phyloP scores from a whole-genome alignment of 2,888 invertebrate genomes.

The Ferdinandea cuprea region DNA sequence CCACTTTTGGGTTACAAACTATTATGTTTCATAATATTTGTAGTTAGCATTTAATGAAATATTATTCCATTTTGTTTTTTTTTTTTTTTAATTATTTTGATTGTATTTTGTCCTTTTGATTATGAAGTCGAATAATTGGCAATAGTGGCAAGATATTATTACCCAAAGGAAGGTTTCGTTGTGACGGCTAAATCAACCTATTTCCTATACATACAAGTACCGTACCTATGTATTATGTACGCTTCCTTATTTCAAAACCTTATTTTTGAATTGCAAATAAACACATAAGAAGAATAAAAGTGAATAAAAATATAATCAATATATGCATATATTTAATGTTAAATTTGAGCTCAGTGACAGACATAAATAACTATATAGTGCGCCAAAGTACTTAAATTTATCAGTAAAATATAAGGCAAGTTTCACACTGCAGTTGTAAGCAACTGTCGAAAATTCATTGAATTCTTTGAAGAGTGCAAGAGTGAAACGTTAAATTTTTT shows the following conservation, averaged over 20 bases:
- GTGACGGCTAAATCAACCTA: background rate
- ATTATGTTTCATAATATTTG: conserved; percentile 49
- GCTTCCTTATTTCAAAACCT: background rate
- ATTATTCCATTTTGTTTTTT: conserved; percentile 15
- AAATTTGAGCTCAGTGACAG: background rate
- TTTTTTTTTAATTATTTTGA: conserved; percentile 13
- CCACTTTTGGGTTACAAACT: conserved; percentile 44
- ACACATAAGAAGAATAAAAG: too few relatives aligned
- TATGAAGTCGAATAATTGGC: background rate
- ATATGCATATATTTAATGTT: background rate
- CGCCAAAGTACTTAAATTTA: background rate
- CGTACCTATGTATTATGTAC: background rate
- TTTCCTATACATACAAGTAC: background rate
- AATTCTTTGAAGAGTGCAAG: too few relatives aligned
- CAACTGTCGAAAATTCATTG: too few relatives aligned
- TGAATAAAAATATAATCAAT: background rate
- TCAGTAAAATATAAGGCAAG: background rate
- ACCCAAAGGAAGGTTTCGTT: background rate
- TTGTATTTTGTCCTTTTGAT: conserved; percentile 21
- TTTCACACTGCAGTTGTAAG: too few relatives aligned
- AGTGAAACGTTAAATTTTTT: too few relatives aligned
- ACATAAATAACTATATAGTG: background rate
- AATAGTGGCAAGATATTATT: conserved; percentile 3
- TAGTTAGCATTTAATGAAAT: background rate
- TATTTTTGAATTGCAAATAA: background rate